Conservation (phyloP, 2,888 invertebrate species). For the Nezara viridula region DNA sequence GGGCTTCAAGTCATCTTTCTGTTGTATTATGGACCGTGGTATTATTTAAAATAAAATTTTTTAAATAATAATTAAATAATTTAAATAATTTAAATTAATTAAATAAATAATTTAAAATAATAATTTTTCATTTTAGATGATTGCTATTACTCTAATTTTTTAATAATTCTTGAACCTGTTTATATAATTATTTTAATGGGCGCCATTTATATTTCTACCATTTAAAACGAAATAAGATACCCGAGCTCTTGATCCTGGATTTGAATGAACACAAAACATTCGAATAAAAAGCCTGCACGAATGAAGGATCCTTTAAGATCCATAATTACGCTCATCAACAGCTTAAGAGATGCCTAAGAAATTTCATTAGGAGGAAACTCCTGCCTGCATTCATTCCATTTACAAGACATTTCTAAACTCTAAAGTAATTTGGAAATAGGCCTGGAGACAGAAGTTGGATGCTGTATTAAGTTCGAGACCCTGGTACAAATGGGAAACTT, state of each 20-base stretch:
- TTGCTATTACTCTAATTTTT: too few relatives aligned
- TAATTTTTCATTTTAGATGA: too few relatives aligned
- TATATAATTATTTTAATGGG: too few relatives aligned
- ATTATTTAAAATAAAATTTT: too few relatives aligned
- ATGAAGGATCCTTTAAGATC: slow-evolving; percentile 7
- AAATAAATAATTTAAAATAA: too few relatives aligned
- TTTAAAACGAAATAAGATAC: not conserved
- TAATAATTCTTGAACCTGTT: too few relatives aligned
- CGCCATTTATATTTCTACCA: not conserved
- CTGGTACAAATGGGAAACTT: slow-evolving; percentile 40
- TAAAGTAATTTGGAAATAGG: slow-evolving; percentile 41
- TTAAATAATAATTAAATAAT: too few relatives aligned
- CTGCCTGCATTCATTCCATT: slow-evolving; percentile 26
- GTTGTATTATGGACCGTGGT: too few relatives aligned
- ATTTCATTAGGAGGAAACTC: slow-evolving; percentile 31
- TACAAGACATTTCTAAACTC: slow-evolving; percentile 34
- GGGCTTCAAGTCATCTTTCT: too few relatives aligned
- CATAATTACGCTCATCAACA: slow-evolving; percentile 19
- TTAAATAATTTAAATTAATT: too few relatives aligned
- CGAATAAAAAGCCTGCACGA: not conserved
- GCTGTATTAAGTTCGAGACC: not conserved
- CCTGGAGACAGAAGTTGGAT: slow-evolving; percentile 17
- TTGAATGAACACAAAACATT: slow-evolving; percentile 9
- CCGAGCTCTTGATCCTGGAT: not conserved
- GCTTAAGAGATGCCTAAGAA: slow-evolving; percentile 3